Evolutionary conservation across 2,113 vertebrate species (phyloP), one percentile per base, ranked within the genome.

Genomic region (Oreotrochilus melanogaster): DNA sequence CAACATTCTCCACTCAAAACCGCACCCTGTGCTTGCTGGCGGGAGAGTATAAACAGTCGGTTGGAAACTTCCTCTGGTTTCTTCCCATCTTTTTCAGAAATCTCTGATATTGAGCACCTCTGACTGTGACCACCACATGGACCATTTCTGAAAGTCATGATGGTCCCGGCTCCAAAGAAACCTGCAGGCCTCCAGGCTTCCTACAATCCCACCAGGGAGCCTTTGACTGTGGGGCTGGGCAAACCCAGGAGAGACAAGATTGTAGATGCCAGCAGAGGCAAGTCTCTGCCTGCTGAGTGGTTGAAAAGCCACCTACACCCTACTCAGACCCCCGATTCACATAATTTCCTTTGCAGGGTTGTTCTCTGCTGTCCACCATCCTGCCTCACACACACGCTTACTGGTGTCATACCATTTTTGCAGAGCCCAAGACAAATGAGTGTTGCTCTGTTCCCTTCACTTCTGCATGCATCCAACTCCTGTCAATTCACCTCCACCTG

Each of bases 1-100:
- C 93, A 96, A 97, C 60, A 94, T 81, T 90, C 93, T 97, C 92
- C 89, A 90, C 88, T 94, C 56, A 91, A 96, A 96, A 94, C 94
- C 93, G 56, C 93, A 97, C 94, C 90, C 94, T 95, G 78, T 0
- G 0, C 86, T 86, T 95, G 75, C 79, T 95, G 90, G 39, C 10
- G 67, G 82, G 79, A 93, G 53, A 80, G 30, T 48, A 88, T 83
- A 94, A 96, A 94, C 94, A 95, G 78, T 73, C 70, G 89, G 84
- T 39, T 9, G 31, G 90, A 96, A 95, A 88, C 90, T 88, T 88
- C 91, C 91, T 89, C 61, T 94, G 69, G 56, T 81, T 95, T 96
- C 86, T 95, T 90, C 79, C 39, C 31, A 75, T 75, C n/a, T 1
- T 0, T 24, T 66, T 88, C 64, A 71, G 92, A 96, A 94, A 88